These are phyloP conservation scores for Diarsia rubi DNA, from an alignment of 2,888 invertebrate species.

Conservation along the genomic window DNA sequence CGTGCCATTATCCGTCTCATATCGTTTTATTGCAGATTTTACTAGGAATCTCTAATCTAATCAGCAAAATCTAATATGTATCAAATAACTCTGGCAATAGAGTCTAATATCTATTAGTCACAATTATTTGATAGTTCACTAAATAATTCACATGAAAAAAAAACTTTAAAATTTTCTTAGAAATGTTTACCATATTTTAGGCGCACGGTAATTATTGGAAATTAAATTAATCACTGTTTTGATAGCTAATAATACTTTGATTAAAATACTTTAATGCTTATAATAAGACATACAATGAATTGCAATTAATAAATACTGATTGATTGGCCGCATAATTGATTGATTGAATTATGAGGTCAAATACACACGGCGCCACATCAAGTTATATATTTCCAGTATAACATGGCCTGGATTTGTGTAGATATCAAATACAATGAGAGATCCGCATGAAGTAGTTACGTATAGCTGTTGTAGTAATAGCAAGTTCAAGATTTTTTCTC, in stretches of 20 bases:
- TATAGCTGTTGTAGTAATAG: background rate
- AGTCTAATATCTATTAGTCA: too few species aligned
- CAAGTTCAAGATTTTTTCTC: background rate
- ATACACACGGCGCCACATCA: too few species aligned
- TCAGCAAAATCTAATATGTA: conserved; percentile 18
- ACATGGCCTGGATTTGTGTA: too few species aligned
- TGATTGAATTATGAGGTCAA: background rate
- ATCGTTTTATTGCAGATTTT: conserved; percentile 21
- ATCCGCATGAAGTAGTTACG: too few species aligned
- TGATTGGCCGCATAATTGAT: conserved; percentile 12
- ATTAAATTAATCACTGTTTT: conserved; percentile 12
- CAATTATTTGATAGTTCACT: too few species aligned
- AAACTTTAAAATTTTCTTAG: conserved; percentile 9
- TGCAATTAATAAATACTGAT: conserved; percentile 22
- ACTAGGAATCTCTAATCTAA: conserved; percentile 17
- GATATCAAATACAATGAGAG: too few species aligned
- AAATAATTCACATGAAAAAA: conserved; percentile 21
- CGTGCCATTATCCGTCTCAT: background rate
- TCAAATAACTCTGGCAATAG: conserved; percentile 1
- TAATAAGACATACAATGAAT: background rate
- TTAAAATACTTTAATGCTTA: background rate
- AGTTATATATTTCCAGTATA: too few species aligned
- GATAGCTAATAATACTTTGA: background rate
- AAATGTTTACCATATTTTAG: conserved; percentile 2
- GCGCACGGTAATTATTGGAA: background rate